Evolutionary conservation across 2,113 vertebrate species (phyloP).

Genomic region (Saguinus imperator): DNA sequence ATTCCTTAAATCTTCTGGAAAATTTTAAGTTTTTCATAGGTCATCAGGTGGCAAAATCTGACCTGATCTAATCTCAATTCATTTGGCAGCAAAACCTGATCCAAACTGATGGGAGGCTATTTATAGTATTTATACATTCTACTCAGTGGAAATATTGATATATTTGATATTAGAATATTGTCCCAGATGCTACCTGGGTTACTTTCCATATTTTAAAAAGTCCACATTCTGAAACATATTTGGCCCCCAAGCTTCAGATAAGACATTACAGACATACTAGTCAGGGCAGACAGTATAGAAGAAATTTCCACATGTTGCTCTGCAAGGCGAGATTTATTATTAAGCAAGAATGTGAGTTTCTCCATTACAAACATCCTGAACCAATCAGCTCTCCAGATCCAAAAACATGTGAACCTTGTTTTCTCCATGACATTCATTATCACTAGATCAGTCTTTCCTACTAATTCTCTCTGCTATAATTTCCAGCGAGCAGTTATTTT

Average conservation of each 20-base stretch:
- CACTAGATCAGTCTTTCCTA: conserved; percentile 16
- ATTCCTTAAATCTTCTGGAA: conserved; percentile 29
- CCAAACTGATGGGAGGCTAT: neutral
- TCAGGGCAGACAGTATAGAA: neutral
- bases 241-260: neutral
- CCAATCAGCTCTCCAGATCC: conserved; percentile 32
- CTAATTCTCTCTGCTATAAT: conserved; percentile 2
- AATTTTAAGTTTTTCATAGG: conserved; percentile 45
- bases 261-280: neutral
- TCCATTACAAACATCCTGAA: conserved; percentile 61
- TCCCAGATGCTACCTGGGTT: neutral
- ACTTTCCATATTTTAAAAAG: conserved; percentile 26
- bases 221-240: neutral
- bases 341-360: neutral
- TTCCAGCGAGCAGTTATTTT: conserved; percentile 62
- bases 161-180: neutral
- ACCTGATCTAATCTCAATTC: conserved; percentile 22
- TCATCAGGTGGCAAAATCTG: conserved; percentile 45
- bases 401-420: conserved; percentile 19
- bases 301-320: conserved; percentile 7
- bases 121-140: neutral
- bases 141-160: neutral
- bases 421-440: conserved; percentile 47
- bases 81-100: conserved; percentile 35
- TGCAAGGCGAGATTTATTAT: conserved; percentile 7